Evolutionary conservation across 2,797 vertebrate species (phyloP).

Genomic region (Monodelphis domestica): DNA sequence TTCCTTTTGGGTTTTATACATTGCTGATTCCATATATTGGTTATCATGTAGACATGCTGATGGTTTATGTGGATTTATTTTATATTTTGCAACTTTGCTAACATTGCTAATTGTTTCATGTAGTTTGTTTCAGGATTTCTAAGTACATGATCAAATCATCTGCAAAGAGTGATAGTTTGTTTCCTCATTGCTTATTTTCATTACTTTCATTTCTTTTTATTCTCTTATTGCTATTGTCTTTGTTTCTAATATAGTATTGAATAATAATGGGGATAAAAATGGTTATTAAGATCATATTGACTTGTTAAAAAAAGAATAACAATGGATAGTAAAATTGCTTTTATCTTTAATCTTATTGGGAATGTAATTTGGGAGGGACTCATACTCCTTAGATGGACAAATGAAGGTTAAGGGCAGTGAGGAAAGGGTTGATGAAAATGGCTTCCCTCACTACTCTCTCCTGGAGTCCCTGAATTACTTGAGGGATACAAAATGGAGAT

Average conservation of each 20-base stretch:
- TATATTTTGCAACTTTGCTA: background rate
- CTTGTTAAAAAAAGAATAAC: no score
- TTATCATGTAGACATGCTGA: background rate
- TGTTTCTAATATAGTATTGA: background rate
- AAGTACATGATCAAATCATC: background rate
- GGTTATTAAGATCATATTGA: no score
- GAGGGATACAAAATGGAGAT: no score
- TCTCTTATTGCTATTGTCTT: background rate
- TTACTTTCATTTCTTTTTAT: background rate
- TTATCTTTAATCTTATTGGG: background rate
- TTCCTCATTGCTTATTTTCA: background rate
- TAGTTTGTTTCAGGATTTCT: background rate
- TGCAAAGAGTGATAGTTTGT: background rate
- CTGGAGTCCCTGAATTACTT: no score
- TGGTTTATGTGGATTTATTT: background rate
- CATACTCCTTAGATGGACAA: no score
- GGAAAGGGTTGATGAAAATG: no score
- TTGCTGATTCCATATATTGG: no score
- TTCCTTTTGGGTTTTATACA: background rate
- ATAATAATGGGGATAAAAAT: background rate
- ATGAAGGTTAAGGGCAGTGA: no score
- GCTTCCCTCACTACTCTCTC: no score
- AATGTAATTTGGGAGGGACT: no score
- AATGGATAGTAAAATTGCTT: background rate
- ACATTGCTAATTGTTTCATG: background rate